phyloP scores from a whole-genome alignment of 2,113 vertebrate species.

The Melanerpes formicivorus region DNA sequence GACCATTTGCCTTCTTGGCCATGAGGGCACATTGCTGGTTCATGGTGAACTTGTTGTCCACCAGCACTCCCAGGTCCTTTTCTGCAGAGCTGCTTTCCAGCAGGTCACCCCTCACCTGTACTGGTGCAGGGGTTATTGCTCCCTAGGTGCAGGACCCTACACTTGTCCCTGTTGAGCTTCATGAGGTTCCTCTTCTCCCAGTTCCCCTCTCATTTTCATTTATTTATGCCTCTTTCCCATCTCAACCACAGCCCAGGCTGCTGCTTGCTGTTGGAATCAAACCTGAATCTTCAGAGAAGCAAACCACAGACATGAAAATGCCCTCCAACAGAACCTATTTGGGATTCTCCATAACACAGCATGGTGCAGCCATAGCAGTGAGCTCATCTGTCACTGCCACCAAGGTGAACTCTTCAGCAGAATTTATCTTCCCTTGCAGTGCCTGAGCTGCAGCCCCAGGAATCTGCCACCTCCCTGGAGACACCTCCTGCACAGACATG shows the following conservation, averaged over 20 bases:
- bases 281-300: background rate
- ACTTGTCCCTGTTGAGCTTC: no score
- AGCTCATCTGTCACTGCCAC: background rate
- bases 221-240: background rate
- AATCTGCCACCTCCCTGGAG: background rate
- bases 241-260: background rate
- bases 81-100: no score
- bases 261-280: background rate
- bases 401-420: background rate
- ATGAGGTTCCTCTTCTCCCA: background rate
- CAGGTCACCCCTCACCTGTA: no score
- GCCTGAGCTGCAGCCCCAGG: background rate
- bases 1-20: no score
- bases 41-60: no score
- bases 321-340: background rate
- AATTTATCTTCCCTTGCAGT: background rate
- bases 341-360: background rate
- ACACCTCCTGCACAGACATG: background rate
- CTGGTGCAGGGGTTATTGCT: no score
- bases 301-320: background rate
- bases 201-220: background rate
- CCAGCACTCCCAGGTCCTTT: no score
- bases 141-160: no score
- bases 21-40: no score
- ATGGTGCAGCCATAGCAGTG: fast-evolving